Evolutionary conservation across 2,113 vertebrate species (phyloP).

Genomic region (Syngnathus typhle): DNA sequence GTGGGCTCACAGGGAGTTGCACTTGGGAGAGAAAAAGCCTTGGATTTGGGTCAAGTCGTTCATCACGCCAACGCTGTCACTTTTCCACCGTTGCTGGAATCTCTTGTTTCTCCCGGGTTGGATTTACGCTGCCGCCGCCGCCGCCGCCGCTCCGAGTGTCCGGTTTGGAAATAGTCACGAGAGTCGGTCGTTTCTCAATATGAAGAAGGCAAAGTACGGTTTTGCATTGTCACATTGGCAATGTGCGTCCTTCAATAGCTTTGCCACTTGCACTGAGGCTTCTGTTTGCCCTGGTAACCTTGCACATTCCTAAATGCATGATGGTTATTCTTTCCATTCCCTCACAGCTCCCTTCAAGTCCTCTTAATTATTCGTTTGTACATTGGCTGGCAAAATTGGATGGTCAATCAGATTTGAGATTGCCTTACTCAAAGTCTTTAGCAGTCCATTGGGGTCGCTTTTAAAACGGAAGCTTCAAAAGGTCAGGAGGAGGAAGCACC

Average conservation of each 20-base stretch:
- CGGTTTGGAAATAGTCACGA: background rate
- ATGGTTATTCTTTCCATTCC: background rate
- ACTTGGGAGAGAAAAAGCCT: constrained; percentile 50
- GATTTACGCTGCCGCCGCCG: too few relatives aligned
- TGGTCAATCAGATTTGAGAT: background rate
- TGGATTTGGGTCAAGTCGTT: constrained; percentile 73
- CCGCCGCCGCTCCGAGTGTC: background rate
- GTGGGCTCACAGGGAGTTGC: constrained; percentile 47
- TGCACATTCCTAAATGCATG: background rate
- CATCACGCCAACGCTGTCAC: constrained; percentile 65
- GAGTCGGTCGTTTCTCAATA: too few relatives aligned
- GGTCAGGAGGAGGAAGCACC: constrained; percentile 48
- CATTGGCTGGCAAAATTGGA: background rate
- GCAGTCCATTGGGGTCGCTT: constrained; percentile 36
- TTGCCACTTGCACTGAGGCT: background rate
- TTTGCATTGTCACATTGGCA: background rate
- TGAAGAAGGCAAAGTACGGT: too few relatives aligned
- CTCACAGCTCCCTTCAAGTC: background rate
- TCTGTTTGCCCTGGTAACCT: background rate
- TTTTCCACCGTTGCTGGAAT: background rate
- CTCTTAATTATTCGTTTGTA: constrained; percentile 1
- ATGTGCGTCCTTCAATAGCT: background rate
- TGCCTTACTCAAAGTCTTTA: constrained; percentile 2
- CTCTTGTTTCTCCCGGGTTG: background rate
- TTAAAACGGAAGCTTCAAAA: constrained; percentile 45